Conservation (phyloP, 2,797 vertebrate species). For the Rallus crepitans region DNA sequence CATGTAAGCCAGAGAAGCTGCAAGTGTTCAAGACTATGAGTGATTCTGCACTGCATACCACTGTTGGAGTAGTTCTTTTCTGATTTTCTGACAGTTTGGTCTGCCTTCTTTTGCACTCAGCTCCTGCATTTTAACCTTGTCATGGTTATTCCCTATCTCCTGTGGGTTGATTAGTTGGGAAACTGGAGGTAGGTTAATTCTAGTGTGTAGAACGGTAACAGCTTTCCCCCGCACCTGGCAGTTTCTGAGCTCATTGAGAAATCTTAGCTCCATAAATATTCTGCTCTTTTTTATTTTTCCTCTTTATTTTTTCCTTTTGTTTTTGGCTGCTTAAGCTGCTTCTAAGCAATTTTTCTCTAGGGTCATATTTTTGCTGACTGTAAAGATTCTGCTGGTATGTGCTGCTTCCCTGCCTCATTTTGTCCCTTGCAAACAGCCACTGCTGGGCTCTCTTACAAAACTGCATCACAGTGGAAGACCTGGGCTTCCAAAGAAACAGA, state of each 20-base stretch:
- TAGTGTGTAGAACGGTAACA: background rate
- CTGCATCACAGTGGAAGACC: background rate
- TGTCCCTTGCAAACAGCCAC: background rate
- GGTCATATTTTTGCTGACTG: background rate
- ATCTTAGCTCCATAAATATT: background rate
- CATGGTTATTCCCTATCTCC: background rate
- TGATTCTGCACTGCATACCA: background rate
- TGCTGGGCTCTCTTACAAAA: background rate
- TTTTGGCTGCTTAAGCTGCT: background rate
- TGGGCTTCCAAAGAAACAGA: background rate
- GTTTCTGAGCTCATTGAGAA: background rate
- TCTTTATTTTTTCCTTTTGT: background rate
- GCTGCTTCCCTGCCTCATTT: background rate
- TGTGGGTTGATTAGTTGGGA: background rate
- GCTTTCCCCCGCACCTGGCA: background rate
- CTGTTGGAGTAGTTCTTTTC: background rate
- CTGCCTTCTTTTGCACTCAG: background rate
- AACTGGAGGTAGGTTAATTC: background rate
- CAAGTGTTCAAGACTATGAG: background rate
- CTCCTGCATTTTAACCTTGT: background rate
- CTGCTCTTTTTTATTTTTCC: too few relatives aligned
- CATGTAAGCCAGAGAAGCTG: background rate
- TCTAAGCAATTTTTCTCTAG: background rate
- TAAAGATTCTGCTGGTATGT: background rate
- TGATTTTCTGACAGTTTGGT: background rate